Percentiles rank a stretch among this genome's conserved stretches.
These are phyloP conservation scores for Protobothrops mucrosquamatus DNA, from an alignment of 2,113 vertebrate species.

Conservation along the genomic window DNA sequence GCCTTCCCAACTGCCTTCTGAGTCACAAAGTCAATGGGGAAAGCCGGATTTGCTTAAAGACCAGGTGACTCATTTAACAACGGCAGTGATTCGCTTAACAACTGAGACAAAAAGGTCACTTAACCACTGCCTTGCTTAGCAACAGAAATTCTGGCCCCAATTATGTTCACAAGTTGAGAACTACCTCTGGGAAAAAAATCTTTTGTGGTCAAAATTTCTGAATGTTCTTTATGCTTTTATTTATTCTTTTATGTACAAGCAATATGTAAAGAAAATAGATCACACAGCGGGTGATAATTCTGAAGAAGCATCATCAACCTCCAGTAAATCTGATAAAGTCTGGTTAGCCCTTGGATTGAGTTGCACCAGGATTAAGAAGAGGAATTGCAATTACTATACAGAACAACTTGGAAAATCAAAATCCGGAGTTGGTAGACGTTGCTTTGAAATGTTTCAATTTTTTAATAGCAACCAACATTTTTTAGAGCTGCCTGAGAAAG, in stretches of 20 bases:
- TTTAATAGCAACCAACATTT: no score
- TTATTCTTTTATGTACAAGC: background rate
- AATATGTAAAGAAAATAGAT: background rate
- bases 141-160: no score
- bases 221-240: background rate
- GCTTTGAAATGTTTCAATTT: background rate
- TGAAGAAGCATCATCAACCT: conserved; percentile 5
- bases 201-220: conserved; percentile 13
- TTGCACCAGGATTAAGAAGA: background rate
- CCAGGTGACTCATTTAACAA: no score
- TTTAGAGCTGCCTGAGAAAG: no score
- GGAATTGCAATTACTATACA: background rate
- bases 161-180: no score
- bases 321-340: background rate
- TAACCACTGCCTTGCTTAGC: no score
- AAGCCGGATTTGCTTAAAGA: no score
- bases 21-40: no score
- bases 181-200: background rate
- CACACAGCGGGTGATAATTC: background rate
- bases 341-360: background rate
- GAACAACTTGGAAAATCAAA: background rate
- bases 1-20: no score
- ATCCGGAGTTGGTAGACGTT: no score
- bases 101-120: no score
- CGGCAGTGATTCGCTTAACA: no score